phyloP scores from a whole-genome alignment of 2,888 invertebrate genomes.

The Therioaphis trifolii region DNA sequence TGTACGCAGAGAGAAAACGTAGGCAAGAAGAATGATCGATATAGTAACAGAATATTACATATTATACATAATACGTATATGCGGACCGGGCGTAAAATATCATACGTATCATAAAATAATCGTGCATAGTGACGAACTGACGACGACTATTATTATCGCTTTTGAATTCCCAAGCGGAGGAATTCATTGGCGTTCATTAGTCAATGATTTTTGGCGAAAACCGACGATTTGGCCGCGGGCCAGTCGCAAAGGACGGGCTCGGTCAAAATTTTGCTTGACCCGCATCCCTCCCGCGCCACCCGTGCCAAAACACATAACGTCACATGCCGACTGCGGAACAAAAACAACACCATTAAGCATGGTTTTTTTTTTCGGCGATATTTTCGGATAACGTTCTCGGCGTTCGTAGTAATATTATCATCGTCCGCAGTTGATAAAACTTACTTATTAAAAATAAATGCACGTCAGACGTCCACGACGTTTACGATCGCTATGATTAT shows the following conservation, averaged over 20 bases:
- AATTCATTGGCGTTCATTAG: no score
- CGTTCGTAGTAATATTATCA: no score
- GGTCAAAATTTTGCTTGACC: conserved; percentile 21
- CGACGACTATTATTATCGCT: background rate
- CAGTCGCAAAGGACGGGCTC: conserved; percentile 25
- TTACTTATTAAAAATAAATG: background rate
- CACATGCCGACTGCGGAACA: conserved; percentile 30
- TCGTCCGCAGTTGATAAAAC: background rate
- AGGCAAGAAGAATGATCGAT: background rate
- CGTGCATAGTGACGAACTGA: no score
- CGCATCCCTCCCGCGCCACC: background rate
- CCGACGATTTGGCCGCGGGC: background rate
- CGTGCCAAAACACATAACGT: conserved; percentile 46
- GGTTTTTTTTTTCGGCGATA: conserved; percentile 15
- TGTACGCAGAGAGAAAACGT: background rate
- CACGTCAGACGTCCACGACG: background rate
- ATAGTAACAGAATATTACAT: no score
- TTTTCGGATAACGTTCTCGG: conserved; percentile 11
- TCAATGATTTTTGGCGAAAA: conserved; percentile 30
- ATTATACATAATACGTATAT: no score
- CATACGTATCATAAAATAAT: no score
- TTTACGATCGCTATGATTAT: no score
- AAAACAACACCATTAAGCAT: conserved; percentile 47
- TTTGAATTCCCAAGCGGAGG: no score
- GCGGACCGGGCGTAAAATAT: no score